These are phyloP conservation scores for Muntiacus muntjak DNA, from an alignment of 2,113 vertebrate genomes.

Conservation along the genomic window DNA sequence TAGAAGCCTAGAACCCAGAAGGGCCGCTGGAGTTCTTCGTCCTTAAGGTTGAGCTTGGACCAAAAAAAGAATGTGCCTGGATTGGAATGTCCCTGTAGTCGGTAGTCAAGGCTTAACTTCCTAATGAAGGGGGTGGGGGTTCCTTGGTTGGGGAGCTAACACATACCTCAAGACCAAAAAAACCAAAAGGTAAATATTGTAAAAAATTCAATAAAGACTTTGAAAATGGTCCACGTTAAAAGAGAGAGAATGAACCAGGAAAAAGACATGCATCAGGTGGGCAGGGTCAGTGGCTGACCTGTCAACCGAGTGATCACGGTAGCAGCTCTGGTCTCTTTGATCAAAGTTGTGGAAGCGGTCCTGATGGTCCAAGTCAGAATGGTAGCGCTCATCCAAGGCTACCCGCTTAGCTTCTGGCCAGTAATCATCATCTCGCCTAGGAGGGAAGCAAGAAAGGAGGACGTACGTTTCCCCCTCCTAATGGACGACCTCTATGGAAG, in stretches of 20 bases:
- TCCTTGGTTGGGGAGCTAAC: neutral
- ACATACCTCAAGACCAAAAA: neutral
- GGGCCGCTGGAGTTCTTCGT: neutral
- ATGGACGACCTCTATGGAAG: neutral
- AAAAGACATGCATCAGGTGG: neutral
- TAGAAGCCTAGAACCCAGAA: neutral
- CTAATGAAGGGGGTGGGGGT: neutral
- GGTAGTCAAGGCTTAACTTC: neutral
- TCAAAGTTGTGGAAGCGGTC: slow-evolving; percentile 96
- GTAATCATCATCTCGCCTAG: slow-evolving; percentile 89
- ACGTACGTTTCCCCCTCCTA: neutral
- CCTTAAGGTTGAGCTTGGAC: neutral
- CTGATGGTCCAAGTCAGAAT: slow-evolving; percentile 90
- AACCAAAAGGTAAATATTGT: neutral
- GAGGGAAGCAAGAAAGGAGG: neutral
- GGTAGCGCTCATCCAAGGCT: slow-evolving; percentile 90
- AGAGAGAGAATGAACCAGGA: neutral
- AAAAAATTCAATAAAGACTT: neutral
- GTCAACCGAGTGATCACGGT: slow-evolving; percentile 89
- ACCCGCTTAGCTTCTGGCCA: slow-evolving; percentile 93
- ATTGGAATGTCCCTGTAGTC: neutral
- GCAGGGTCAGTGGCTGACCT: slow-evolving; percentile 74
- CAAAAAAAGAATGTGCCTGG: neutral
- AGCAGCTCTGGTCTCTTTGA: slow-evolving; percentile 91
- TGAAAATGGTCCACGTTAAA: neutral